Percentiles rank a stretch among this genome's conserved stretches.
These are phyloP conservation scores for Campylorhamphus procurvoides DNA, from an alignment of 2,113 vertebrate genomes.

Conservation along the genomic window DNA sequence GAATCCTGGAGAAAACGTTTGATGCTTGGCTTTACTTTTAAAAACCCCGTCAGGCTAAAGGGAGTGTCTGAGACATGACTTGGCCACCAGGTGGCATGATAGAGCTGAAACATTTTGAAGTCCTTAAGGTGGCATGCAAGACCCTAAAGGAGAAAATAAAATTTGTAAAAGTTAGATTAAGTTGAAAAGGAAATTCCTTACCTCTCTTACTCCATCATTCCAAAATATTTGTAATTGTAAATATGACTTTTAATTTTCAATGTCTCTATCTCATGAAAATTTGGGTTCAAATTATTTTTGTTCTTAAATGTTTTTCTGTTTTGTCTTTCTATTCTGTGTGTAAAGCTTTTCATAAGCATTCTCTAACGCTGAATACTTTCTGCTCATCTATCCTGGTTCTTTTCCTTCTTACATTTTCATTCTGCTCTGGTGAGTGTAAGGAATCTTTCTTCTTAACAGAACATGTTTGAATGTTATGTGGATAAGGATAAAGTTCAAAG, in stretches of 20 bases:
- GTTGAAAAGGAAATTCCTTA: constrained; percentile 18
- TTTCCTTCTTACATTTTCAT: constrained; percentile 71
- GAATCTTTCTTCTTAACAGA: constrained; percentile 66
- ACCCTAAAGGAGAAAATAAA: neutral
- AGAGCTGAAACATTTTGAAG: neutral
- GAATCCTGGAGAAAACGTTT: neutral
- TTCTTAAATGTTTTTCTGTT: constrained; percentile 47
- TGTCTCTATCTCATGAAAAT: neutral
- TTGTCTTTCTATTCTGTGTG: constrained; percentile 58
- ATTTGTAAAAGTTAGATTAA: neutral
- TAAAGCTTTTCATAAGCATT: constrained; percentile 69
- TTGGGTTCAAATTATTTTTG: neutral
- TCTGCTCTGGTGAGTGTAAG: constrained; percentile 72
- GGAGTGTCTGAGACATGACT: neutral
- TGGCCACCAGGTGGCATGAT: constrained; percentile 63
- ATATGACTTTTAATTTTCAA: neutral
- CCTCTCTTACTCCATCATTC: neutral
- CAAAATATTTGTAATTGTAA: neutral
- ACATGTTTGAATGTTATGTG: constrained; percentile 22
- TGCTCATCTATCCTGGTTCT: constrained; percentile 69
- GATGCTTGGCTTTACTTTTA: neutral
- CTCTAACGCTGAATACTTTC: constrained; percentile 70
- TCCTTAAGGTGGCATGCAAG: fast-evolving
- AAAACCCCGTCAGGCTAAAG: neutral
- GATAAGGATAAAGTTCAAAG: neutral